Evolutionary conservation across 2,797 vertebrate species (phyloP).

Genomic region (Lepilemur ruficaudatus): DNA sequence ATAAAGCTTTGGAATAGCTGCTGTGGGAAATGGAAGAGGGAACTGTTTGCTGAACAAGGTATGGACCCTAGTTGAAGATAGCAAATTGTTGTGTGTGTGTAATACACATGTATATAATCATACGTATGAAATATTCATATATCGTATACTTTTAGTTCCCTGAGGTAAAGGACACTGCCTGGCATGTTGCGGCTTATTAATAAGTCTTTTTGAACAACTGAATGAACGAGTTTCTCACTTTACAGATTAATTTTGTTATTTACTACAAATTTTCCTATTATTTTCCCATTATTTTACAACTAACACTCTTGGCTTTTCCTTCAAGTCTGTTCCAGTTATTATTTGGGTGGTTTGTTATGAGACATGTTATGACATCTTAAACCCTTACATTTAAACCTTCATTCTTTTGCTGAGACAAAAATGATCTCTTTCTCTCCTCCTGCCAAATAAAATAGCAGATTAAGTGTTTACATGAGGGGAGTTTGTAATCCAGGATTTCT

Average conservation of each 20-base stretch:
- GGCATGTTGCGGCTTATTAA: neutral
- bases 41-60: neutral
- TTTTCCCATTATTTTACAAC: neutral
- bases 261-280: neutral
- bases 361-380: constrained; percentile 37
- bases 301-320: neutral
- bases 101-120: neutral
- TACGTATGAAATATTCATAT: neutral
- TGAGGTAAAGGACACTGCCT: neutral
- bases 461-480: constrained; percentile 39
- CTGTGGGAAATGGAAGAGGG: neutral
- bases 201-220: neutral
- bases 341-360: constrained; percentile 15
- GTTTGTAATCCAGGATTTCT: constrained; percentile 50
- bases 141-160: neutral
- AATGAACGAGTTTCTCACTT: neutral
- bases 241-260: neutral
- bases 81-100: neutral
- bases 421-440: neutral
- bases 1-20: neutral
- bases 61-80: neutral
- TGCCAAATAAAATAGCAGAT: constrained; percentile 1
- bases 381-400: constrained; percentile 19
- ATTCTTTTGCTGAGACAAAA: constrained; percentile 49
- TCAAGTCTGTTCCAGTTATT: constrained; percentile 32